Conservation (phyloP, 2,113 vertebrate genomes). For the Thomomys bottae region DNA sequence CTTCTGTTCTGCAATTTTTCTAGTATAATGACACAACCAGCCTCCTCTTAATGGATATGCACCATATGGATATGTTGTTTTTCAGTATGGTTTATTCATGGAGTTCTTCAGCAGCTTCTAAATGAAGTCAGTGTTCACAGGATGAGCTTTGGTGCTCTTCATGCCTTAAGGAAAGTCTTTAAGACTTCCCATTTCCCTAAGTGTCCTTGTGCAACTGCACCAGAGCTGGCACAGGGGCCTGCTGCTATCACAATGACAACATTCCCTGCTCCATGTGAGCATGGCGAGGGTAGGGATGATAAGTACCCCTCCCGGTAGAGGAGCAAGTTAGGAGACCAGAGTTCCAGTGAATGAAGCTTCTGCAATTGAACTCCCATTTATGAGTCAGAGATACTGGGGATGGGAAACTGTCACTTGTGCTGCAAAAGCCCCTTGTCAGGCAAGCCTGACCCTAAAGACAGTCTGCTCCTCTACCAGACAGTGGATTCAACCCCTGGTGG, state of each 20-base stretch:
- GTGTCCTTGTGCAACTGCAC: background rate
- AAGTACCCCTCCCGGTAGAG: background rate
- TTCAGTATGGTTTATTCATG: background rate
- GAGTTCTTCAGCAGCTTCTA: background rate
- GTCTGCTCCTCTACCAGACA: too few relatives aligned
- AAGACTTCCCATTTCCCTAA: background rate
- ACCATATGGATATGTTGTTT: background rate
- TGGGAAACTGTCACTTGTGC: background rate
- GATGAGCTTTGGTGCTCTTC: background rate
- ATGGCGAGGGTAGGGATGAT: rapidly evolving
- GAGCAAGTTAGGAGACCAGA: background rate
- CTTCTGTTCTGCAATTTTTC: background rate
- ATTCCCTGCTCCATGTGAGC: background rate
- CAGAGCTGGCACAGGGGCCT: too few relatives aligned
- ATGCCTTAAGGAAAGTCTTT: background rate
- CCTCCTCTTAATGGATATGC: background rate
- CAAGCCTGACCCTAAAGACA: too few relatives aligned
- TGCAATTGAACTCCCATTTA: background rate
- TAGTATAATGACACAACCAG: background rate
- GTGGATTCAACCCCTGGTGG: too few relatives aligned
- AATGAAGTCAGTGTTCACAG: background rate
- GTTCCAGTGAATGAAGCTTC: background rate
- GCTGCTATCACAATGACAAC: background rate
- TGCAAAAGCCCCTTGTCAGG: too few relatives aligned
- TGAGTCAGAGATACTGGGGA: background rate